phyloP scores from a whole-genome alignment of 2,888 invertebrate species.

The Plagodis dolabraria region DNA sequence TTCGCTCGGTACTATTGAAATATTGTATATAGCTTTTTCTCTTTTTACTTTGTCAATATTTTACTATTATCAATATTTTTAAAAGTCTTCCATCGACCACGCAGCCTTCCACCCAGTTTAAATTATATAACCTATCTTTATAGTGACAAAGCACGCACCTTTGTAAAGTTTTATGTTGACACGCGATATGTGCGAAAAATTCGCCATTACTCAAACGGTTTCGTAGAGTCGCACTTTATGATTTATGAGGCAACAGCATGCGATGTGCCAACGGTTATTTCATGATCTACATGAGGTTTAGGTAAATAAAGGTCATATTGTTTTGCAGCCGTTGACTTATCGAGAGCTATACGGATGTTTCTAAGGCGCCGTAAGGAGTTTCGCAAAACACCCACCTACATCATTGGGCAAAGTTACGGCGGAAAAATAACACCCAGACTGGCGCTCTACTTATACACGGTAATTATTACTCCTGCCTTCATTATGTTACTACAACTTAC shows the following conservation, averaged over 20 bases:
- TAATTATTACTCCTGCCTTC: conserved; percentile 41
- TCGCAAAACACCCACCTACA: conserved; percentile 89
- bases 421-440: conserved; percentile 91
- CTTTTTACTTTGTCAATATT: no score
- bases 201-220: conserved; percentile 2
- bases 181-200: conserved; percentile 2
- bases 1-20: no score
- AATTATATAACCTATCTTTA: no score
- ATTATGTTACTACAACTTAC: no score
- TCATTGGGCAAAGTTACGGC: conserved; percentile 95
- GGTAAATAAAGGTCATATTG: conserved; percentile 30
- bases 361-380: conserved; percentile 88
- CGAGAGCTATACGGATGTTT: conserved; percentile 88
- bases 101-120: no score
- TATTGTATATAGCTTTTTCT: no score
- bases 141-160: no score
- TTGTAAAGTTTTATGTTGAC: conserved; percentile 19
- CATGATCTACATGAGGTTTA: conserved; percentile 14
- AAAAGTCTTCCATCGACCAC: no score
- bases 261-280: conserved; percentile 18
- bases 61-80: no score
- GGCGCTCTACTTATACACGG: conserved; percentile 67
- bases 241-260: conserved; percentile 18
- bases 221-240: not conserved
- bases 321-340: conserved; percentile 88